phyloP scores from a whole-genome alignment of 1,140 invertebrate species.

The Drosophila leontia region DNA sequence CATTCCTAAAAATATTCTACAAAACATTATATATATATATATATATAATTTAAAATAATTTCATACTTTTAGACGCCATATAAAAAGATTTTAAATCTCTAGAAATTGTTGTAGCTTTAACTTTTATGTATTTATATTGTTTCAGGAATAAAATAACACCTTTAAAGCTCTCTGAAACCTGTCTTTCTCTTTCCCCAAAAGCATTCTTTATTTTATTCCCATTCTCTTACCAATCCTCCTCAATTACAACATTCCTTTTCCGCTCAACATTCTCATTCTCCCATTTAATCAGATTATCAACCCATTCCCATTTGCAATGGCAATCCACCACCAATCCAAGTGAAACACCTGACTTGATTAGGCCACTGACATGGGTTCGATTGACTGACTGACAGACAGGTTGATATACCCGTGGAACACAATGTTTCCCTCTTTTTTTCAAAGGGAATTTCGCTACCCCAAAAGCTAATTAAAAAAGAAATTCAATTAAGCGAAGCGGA shows the following conservation, averaged over 20 bases:
- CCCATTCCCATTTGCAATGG: conserved; percentile 14
- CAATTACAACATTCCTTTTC: conserved; percentile 12
- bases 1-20: background rate
- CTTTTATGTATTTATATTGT: background rate
- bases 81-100: too few relatives aligned
- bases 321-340: conserved; percentile 10
- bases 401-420: conserved; percentile 8
- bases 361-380: conserved; percentile 67
- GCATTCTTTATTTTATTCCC: background rate
- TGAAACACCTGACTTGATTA: conserved; percentile 60
- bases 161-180: background rate
- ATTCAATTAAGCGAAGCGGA: conserved; percentile 61
- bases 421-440: background rate
- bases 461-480: conserved; percentile 53
- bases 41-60: background rate
- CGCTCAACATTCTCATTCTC: conserved; percentile 21
- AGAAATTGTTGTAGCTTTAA: background rate
- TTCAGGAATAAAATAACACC: background rate
- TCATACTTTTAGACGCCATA: too few relatives aligned
- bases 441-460: conserved; percentile 22
- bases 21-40: too few relatives aligned
- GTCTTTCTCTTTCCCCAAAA: too few relatives aligned
- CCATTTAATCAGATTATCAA: conserved; percentile 72
- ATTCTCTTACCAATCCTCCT: background rate
- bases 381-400: conserved; percentile 35